Evolutionary conservation across 2,113 vertebrate species (phyloP).

Genomic region (Cyanocitta stelleri): DNA sequence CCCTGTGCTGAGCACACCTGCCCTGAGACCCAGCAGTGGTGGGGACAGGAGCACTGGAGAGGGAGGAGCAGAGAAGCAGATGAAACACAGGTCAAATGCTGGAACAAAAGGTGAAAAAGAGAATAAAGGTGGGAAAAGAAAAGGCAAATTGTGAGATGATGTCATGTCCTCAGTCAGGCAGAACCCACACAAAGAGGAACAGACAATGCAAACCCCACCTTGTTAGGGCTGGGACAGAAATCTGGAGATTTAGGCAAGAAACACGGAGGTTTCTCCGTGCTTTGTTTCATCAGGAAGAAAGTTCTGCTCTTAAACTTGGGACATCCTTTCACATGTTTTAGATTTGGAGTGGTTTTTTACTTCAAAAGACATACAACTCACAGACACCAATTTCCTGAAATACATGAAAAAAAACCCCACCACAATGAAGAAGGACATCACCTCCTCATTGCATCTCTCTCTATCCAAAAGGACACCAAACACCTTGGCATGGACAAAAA

Average conservation of each 20-base stretch:
- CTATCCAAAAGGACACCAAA: neutral
- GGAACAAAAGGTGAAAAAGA: neutral
- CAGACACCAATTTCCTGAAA: neutral
- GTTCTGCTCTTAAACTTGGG: neutral
- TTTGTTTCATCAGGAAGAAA: neutral
- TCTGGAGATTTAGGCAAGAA: neutral
- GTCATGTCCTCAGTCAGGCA: neutral
- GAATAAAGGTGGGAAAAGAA: neutral
- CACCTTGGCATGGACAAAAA: neutral
- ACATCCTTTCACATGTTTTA: neutral
- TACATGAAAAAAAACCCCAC: too few relatives aligned
- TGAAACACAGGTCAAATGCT: neutral
- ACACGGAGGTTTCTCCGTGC: fast-evolving
- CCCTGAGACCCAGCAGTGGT: fast-evolving
- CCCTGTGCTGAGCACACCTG: fast-evolving
- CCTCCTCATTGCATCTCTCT: neutral
- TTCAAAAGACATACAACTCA: neutral
- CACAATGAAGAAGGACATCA: neutral
- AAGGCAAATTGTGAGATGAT: neutral
- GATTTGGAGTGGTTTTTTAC: neutral
- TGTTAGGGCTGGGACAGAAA: neutral
- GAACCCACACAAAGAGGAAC: neutral
- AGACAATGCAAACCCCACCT: neutral
- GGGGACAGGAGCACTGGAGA: neutral
- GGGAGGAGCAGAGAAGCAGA: neutral